Evolutionary conservation across 23 tunicate species (phyloP).

Genomic region (Diplosoma virens): DNA sequence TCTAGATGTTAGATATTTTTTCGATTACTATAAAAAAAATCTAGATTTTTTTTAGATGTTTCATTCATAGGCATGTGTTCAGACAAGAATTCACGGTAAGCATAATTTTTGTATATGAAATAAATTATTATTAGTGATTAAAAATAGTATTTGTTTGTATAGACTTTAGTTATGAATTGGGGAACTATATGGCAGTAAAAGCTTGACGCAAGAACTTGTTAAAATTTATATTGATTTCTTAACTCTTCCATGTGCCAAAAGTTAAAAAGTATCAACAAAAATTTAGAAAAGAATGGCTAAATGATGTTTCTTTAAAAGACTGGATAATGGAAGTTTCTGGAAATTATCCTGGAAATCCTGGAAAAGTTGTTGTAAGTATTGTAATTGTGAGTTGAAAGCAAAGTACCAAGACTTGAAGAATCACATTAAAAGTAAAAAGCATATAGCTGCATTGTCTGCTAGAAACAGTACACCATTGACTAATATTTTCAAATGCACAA

Average conservation of each 20-base stretch:
- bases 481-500: neutral
- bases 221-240: neutral
- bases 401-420: constrained; percentile 1
- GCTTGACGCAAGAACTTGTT: neutral
- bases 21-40: neutral
- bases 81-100: neutral
- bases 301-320: neutral
- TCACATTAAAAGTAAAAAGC: neutral
- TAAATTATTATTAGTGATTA: neutral
- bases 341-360: neutral
- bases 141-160: neutral
- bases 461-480: neutral
- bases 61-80: neutral
- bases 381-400: neutral
- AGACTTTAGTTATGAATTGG: neutral
- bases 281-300: constrained; percentile 1
- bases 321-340: neutral
- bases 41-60: neutral
- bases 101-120: neutral
- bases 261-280: neutral
- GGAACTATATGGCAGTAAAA: neutral
- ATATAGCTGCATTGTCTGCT: neutral
- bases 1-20: neutral
- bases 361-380: neutral
- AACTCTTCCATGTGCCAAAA: neutral